Conservation (phyloP, 2,113 vertebrate genomes). For the Eretmochelys imbricata region DNA sequence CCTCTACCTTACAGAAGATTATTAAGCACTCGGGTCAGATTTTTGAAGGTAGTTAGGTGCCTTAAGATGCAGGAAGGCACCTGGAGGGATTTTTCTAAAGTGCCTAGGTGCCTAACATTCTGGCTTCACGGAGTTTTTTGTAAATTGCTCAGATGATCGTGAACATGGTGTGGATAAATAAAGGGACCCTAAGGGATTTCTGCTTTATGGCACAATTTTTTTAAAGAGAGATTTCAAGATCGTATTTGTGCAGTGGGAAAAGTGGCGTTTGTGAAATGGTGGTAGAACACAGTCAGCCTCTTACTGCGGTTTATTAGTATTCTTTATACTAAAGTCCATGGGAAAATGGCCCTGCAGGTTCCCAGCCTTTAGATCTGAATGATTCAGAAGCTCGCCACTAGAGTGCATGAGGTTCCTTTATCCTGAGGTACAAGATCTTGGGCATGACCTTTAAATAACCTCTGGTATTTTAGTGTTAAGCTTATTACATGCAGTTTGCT, state of each 20-base stretch:
- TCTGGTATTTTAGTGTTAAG: constrained; percentile 46
- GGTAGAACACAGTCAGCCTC: neutral
- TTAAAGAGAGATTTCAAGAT: neutral
- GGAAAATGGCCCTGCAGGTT: neutral
- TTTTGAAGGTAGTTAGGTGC: constrained; percentile 32
- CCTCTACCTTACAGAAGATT: neutral
- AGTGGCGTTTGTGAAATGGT: neutral
- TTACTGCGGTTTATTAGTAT: neutral
- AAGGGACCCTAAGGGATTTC: neutral
- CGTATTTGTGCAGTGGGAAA: neutral
- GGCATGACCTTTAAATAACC: constrained; percentile 70
- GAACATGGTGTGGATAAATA: neutral
- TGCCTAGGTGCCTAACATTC: neutral
- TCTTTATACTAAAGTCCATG: neutral
- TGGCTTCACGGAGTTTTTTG: neutral
- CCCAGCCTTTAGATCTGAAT: neutral
- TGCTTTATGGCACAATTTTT: neutral
- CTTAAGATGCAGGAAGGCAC: constrained; percentile 13
- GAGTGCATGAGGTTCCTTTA: neutral
- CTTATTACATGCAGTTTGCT: constrained; percentile 62
- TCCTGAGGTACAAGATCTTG: constrained; percentile 30
- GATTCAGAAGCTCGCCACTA: constrained; percentile 17
- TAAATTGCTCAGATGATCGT: neutral
- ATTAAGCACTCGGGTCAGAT: neutral
- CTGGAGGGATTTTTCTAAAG: neutral